phyloP scores from a whole-genome alignment of 2,113 vertebrate genomes.

The Malurus cyaneus region DNA sequence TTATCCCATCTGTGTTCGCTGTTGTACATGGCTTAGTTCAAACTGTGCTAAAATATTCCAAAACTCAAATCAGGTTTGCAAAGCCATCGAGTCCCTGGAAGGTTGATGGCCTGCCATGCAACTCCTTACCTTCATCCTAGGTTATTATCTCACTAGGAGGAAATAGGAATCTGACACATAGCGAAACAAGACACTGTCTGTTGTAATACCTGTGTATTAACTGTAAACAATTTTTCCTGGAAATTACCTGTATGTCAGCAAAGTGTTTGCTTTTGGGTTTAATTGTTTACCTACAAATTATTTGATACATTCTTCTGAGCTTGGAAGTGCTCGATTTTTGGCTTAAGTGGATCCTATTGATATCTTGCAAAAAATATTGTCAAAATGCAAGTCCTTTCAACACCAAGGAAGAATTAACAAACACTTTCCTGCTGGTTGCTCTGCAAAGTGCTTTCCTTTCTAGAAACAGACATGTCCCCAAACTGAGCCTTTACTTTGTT shows the following conservation, averaged over 20 bases:
- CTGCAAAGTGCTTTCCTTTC: neutral
- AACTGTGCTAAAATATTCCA: neutral
- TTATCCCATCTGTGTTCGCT: neutral
- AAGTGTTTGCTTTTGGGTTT: neutral
- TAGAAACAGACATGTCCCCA: neutral
- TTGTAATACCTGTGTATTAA: neutral
- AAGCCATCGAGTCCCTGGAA: neutral
- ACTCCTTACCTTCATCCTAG: neutral
- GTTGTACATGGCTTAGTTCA: neutral
- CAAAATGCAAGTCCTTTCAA: rapidly evolving
- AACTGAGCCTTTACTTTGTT: neutral
- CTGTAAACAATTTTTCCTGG: neutral
- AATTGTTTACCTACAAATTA: neutral
- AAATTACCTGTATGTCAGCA: neutral
- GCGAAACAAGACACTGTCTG: neutral
- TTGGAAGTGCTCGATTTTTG: neutral
- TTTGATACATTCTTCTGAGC: neutral
- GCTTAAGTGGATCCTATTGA: neutral
- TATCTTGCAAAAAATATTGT: neutral
- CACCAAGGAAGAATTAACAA: neutral
- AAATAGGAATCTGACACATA: neutral
- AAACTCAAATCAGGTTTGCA: neutral
- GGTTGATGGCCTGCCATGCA: neutral
- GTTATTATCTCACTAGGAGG: neutral
- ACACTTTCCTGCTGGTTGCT: neutral